These are phyloP conservation scores for Poecilia picta DNA, from an alignment of 2,797 vertebrate species.

Conservation along the genomic window DNA sequence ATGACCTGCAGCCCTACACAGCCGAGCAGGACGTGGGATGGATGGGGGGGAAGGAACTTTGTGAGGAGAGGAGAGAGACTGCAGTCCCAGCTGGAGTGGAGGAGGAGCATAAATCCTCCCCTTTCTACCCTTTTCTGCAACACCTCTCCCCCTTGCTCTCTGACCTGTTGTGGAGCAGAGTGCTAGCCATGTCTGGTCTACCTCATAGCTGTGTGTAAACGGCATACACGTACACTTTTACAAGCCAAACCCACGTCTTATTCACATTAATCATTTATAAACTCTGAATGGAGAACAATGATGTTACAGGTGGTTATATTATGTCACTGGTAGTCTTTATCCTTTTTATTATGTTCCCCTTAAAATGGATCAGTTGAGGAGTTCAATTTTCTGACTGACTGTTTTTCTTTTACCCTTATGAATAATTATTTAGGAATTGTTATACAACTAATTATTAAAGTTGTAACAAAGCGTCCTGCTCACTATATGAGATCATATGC, in stretches of 20 bases:
- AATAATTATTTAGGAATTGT: background rate
- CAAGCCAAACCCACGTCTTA: background rate
- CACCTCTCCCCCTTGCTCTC: conserved; percentile 67
- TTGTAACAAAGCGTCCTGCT: background rate
- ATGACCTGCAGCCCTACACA: conserved; percentile 66
- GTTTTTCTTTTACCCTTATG: background rate
- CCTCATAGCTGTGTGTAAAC: conserved; percentile 14
- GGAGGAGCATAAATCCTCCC: conserved; percentile 56
- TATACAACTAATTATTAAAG: background rate
- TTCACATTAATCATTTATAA: background rate
- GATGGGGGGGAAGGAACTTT: conserved; percentile 48
- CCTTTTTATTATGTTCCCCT: background rate
- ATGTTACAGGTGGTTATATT: conserved; percentile 7
- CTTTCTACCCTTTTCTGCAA: conserved; percentile 32
- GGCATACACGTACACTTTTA: background rate
- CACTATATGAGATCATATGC: background rate
- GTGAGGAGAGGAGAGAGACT: conserved; percentile 40
- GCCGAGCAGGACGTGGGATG: conserved; percentile 47
- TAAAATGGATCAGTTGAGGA: background rate
- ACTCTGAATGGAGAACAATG: background rate
- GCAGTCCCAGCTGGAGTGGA: conserved; percentile 71
- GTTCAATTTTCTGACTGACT: background rate
- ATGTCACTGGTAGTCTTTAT: background rate
- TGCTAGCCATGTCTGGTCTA: conserved; percentile 44
- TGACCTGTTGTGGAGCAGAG: conserved; percentile 62